Evolutionary conservation across 1,140 invertebrate genomes (phyloP).

Genomic region (Bombyx mandarina): DNA sequence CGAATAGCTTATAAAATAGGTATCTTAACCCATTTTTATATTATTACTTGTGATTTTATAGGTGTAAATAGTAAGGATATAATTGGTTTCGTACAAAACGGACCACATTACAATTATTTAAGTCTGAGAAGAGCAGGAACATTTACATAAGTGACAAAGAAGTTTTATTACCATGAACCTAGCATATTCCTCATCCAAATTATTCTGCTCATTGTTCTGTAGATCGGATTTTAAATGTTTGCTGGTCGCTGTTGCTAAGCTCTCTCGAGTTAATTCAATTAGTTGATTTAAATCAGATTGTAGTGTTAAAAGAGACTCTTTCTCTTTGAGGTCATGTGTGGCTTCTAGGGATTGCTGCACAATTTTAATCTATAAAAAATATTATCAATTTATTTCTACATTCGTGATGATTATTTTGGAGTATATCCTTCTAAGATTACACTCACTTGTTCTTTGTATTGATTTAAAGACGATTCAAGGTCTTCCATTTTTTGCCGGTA

Average conservation of each 20-base stretch:
- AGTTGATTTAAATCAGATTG: constrained; percentile 77
- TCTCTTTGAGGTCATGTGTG: constrained; percentile 67
- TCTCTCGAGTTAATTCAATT: constrained; percentile 75
- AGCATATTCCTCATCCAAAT: constrained; percentile 77
- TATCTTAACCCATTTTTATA: too few relatives aligned
- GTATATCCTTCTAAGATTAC: background rate
- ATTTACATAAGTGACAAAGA: background rate
- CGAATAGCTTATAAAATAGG: too few relatives aligned
- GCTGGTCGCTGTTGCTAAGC: constrained; percentile 15
- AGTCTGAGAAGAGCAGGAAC: too few relatives aligned
- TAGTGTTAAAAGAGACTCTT: constrained; percentile 72
- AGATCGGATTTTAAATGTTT: constrained; percentile 4
- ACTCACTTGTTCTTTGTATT: constrained; percentile 70
- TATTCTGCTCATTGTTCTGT: constrained; percentile 26
- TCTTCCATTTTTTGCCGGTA: constrained; percentile 30
- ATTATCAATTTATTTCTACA: constrained; percentile 4
- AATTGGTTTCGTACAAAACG: too few relatives aligned
- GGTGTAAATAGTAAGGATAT: too few relatives aligned
- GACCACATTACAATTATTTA: too few relatives aligned
- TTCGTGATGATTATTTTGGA: too few relatives aligned
- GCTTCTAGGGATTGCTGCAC: constrained; percentile 59
- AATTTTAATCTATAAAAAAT: too few relatives aligned
- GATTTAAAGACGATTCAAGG: constrained; percentile 47
- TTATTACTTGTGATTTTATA: too few relatives aligned
- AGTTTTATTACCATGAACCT: constrained; percentile 75